Base-by-base conservation (phyloP, 2,113 vertebrate species). In the Etheostoma cragini region DNA sequence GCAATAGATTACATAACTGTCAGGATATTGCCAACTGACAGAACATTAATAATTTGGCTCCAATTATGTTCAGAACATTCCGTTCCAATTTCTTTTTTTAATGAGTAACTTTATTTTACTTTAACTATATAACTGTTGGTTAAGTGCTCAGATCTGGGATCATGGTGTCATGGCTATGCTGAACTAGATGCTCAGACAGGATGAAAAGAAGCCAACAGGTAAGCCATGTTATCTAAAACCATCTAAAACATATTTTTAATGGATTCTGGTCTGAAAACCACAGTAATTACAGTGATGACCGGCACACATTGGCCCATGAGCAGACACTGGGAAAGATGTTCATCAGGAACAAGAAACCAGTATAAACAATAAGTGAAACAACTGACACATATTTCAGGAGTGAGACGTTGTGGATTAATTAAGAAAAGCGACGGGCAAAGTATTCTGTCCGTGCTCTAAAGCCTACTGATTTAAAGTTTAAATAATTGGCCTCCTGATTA, bases 401-500 rank as follows among this genome's bases (percentile, higher is more conserved):
- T 62, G n/a, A 86, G 66, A 89, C 54, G 33, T 60, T 78, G 79
- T 72, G 76, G 85, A 82, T 91, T 92, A 92, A 92, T 91, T 90
- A 91, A 42, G 86, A 82, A 90, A 88, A 80, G 61, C 79, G 35
- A 84, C 38, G 77, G 63, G 86, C 83, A 84, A 83, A 88, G 76
- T 85, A 84, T 89, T 85, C 73, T 80, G 57, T 65, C 78, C 49
- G 68, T 35, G 70, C 83, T 88, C 58, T 70, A 80, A 88, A 87
- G 89, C 84, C 76, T 85, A 92, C 89, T 87, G 85, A 91, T 86
- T 91, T 91, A 65, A 88, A 87, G 88, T 85, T 89, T 82, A 87
- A 87, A 91, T 58, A 54, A 91, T 86, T 76, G 72, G 82, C 64
- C 67, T 61, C 72, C 78, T 82, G 91, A 92, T 89, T 84, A 83